Evolutionary conservation across 2,888 invertebrate genomes (phyloP), one percentile per base, ranked within the genome.

Genomic region (Microdon myrmicae): DNA sequence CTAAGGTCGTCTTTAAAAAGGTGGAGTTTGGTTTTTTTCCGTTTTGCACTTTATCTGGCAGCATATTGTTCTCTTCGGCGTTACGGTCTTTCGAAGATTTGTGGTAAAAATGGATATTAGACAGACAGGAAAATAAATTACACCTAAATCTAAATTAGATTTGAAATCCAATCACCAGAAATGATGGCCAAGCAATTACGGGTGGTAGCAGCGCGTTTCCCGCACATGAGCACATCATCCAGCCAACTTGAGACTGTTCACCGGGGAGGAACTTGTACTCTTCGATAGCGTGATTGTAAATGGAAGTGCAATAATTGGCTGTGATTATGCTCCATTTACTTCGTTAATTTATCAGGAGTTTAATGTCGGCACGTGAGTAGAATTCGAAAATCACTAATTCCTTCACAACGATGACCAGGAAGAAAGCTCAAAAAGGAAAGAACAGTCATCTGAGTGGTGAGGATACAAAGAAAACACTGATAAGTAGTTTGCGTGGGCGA

Each of bases 341-440:
- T 71, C 68, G 70, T 71, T 75, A 76, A 76, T 75, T 75, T 75
- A 76, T 75, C 71, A 76, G 72, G 73, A 74, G 72, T 68, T 69
- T 76, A 74, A 75, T 75, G 73, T 72, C 69, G 71, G 73, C 70
- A 75, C 75, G 75, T 75, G 75, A 75, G 74, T 51, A 59, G 77
- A 74, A 76, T 75, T 67, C 69, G 67, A 68, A 67, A 38, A 48
- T 20, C 5, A 4, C 32, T 39, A 51, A 64, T 58, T 47, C 37
- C 17, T 31, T 56, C 47, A 47, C 53, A 45, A 44, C 26, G 37
- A n/a, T 28, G 31, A n/a, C 17, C 28, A 22, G 7, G 10, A 13
- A 17, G 9, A 16, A 34, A 16, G 29, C 20, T 53, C 16, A 37
- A 53, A 7, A 39, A 34, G 5, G 44, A 35, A 32, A 43, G 64